Evolutionary conservation across 1,140 invertebrate species (phyloP), one percentile per base, ranked within the genome.

Genomic region (Drosophila nasuta): DNA sequence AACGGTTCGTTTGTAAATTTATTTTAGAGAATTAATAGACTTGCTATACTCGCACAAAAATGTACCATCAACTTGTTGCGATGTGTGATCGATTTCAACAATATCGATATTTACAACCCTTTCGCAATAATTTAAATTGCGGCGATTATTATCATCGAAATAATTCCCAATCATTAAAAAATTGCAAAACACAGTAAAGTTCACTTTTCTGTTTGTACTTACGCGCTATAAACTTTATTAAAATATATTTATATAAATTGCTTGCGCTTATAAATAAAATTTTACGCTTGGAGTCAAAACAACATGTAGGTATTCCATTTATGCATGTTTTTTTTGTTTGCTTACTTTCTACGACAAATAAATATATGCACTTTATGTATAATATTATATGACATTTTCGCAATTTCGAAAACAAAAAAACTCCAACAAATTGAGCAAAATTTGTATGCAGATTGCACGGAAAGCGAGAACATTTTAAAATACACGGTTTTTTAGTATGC

Each of bases 201-300:
- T 8, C 5, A 10, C 10, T 57, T 33, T 13, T 41, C 8, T 28
- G n/a, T 70, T 71, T 67, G 46, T 52, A 65, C 83, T 83, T 87
- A 87, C 20, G 51, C 56, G 17, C 80, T 87, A 88, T 87, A 87
- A 87, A 87, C 83, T 87, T 87, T 87, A 87, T 87, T 87, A 87
- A 87, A 87, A 87, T 87, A 87, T 87, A 87, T 79, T 75, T 85
- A 82, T 87, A 88, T 86, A 85, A 89, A 83, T 89, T 81, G 85
- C 77, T 89, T 70, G 83, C 85, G 66, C 83, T 80, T 87, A 88
- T 71, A 88, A 88, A 77, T 88, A 80, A 82, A 68, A 76, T 48
- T 82, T 77, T 77, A 83, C 56, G 83, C 77, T 79, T 89, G 64
- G 56, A 89, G 80, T 87, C 88, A 83, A 88, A 87, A 88, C 83